Evolutionary conservation across 2,888 invertebrate species (phyloP).

Genomic region (Sminthurides aquaticus): DNA sequence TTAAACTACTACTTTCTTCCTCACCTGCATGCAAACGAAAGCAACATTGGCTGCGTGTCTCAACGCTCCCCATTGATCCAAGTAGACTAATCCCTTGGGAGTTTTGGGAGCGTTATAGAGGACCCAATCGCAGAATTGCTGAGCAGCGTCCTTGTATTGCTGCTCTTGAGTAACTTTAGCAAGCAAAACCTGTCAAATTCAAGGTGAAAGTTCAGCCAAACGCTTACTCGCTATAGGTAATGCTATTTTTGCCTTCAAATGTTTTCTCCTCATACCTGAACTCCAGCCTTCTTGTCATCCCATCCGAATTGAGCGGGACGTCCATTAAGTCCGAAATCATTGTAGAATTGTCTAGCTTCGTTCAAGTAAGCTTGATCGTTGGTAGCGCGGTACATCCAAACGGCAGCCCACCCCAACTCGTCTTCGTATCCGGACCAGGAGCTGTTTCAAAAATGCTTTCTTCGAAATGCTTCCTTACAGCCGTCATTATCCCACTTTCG

Average conservation of each 20-base stretch:
- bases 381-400: constrained; percentile 54
- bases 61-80: constrained; percentile 41
- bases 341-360: constrained; percentile 51
- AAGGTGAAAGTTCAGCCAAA: too few species aligned
- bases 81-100: constrained; percentile 41
- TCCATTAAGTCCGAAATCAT: constrained; percentile 46
- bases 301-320: constrained; percentile 37
- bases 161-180: constrained; percentile 33
- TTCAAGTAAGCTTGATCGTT: constrained; percentile 49
- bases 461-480: background rate
- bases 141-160: constrained; percentile 45
- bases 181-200: constrained; percentile 39
- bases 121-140: constrained; percentile 41
- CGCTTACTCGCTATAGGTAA: too few species aligned
- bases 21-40: constrained; percentile 30
- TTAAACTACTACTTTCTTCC: too few species aligned
- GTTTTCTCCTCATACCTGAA: constrained; percentile 29
- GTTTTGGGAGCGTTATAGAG: constrained; percentile 37
- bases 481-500: background rate
- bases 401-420: constrained; percentile 54
- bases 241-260: too few species aligned
- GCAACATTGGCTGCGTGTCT: constrained; percentile 34
- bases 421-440: constrained; percentile 54
- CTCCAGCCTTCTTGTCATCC: constrained; percentile 43
- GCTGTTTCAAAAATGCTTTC: constrained; percentile 14